These are phyloP conservation scores for Heliconius sara DNA, from an alignment of 2,888 invertebrate species.

Conservation along the genomic window DNA sequence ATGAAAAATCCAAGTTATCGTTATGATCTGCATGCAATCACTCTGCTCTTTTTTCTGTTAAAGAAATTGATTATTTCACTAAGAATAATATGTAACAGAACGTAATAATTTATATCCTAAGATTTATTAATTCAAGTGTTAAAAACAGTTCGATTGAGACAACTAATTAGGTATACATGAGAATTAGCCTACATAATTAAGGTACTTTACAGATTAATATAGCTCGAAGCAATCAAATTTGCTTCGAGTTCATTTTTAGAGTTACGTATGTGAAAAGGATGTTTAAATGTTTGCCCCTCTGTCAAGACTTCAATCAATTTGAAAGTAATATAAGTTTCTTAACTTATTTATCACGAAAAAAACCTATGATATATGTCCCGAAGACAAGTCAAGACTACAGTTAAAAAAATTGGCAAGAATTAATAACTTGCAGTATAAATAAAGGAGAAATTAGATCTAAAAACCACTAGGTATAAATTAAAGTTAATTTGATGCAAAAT, in stretches of 20 bases:
- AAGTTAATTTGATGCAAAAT: too few relatives aligned
- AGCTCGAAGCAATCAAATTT: too few relatives aligned
- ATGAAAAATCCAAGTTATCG: neutral
- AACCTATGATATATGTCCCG: too few relatives aligned
- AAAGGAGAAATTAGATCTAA: too few relatives aligned
- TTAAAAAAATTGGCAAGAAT: too few relatives aligned
- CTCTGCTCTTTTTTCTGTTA: neutral
- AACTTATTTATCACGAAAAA: too few relatives aligned
- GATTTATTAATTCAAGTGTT: neutral
- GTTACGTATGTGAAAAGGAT: neutral
- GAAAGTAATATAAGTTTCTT: too few relatives aligned
- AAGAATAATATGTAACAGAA: neutral
- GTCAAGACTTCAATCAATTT: neutral
- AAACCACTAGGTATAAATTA: too few relatives aligned
- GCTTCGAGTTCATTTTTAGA: neutral
- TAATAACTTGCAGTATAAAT: too few relatives aligned
- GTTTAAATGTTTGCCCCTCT: neutral
- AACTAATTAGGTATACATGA: neutral
- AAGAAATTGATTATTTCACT: neutral
- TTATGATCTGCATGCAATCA: neutral
- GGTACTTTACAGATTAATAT: neutral
- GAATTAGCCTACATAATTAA: neutral
- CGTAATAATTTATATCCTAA: neutral
- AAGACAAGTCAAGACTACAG: too few relatives aligned
- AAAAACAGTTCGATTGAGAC: neutral